Evolutionary conservation across 1,140 invertebrate species (phyloP), one percentile per base, ranked within the genome.

Genomic region (Prorops nasuta): DNA sequence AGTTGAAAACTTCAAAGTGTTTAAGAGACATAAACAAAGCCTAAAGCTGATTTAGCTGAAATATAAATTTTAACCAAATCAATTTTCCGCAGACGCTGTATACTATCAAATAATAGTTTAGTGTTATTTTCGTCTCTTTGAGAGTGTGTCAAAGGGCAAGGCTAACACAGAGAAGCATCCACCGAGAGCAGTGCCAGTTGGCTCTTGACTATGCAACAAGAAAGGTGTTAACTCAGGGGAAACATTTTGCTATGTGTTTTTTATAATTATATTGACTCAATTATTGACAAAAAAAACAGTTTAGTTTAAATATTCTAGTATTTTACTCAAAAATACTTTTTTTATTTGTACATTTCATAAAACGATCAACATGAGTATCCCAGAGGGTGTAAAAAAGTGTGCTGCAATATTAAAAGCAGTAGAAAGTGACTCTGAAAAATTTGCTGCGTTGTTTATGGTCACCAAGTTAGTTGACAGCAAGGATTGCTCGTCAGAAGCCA

Each of bases 381-480:
- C 89, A 43, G 90, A 92, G 54, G 80, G 84, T 51, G 88, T 94
- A 37, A 85, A 88, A 70, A 92, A 91, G 78, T 92, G 90, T 71
- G 83, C 88, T 39, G 80, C 81, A 16, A 84, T 92, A 44, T 72
- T 94, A 44, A 86, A 90, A 67, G 81, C 81, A 60, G 88, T 91
- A 1, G 83, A 83, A 47, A 88, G 82, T 60, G 92, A 94, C 72
- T 94, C 90, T 0, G 91, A 95, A 76, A 94, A 93, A 74, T 92
- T 95, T 73, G 91, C 92, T 6, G 90, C 87, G 1, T 78, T 95
- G 2, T 92, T 94, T 67, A 87, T 94, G 85, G 90, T 94, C 19
- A 92, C 91, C 0, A 94, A 94, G 72, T 66, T 93, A 40, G 84
- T 93, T 6, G 90, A 91, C 70, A 84, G 83, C 44, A 87, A 88